These are phyloP conservation scores for Andrena flavipes DNA, from an alignment of 2,888 invertebrate genomes.

Conservation along the genomic window DNA sequence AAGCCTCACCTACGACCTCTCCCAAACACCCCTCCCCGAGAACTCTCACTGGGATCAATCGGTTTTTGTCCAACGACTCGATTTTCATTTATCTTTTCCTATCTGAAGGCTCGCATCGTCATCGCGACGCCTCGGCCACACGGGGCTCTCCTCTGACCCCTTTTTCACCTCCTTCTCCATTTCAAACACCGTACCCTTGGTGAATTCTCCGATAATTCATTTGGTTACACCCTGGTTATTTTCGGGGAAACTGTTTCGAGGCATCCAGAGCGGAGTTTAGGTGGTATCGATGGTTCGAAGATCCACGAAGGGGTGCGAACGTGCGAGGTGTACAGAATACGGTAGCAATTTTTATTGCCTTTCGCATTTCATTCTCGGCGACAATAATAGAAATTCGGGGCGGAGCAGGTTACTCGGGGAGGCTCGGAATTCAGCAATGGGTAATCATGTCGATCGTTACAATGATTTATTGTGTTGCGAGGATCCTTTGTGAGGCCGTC, in stretches of 20 bases:
- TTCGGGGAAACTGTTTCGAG: neutral
- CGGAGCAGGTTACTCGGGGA: conserved; percentile 25
- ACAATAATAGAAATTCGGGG: conserved; percentile 6
- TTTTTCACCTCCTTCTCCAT: conserved; percentile 5
- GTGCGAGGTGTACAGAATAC: neutral
- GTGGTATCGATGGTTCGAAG: neutral
- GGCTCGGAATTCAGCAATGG: conserved; percentile 19
- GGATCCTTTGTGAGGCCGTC: conserved; percentile 21
- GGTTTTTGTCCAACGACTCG: conserved; percentile 69
- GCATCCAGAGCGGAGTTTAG: neutral
- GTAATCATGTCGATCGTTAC: conserved; percentile 53
- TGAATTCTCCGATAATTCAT: neutral
- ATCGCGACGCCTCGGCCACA: conserved; percentile 40
- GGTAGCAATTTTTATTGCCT: conserved; percentile 18
- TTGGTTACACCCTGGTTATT: neutral
- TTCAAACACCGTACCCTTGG: neutral
- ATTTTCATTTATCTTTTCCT: conserved; percentile 72
- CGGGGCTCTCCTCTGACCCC: conserved; percentile 24
- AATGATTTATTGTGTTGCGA: conserved; percentile 47
- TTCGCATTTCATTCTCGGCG: neutral
- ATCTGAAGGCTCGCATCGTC: conserved; percentile 65
- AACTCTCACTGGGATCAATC: conserved; percentile 67
- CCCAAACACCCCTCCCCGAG: conserved; percentile 27
- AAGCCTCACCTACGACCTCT: conserved; percentile 65
- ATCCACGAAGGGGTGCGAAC: neutral